These are phyloP conservation scores for Drosophila aff. DNA, from an alignment of 1,140 invertebrate genomes.

Conservation along the genomic window DNA sequence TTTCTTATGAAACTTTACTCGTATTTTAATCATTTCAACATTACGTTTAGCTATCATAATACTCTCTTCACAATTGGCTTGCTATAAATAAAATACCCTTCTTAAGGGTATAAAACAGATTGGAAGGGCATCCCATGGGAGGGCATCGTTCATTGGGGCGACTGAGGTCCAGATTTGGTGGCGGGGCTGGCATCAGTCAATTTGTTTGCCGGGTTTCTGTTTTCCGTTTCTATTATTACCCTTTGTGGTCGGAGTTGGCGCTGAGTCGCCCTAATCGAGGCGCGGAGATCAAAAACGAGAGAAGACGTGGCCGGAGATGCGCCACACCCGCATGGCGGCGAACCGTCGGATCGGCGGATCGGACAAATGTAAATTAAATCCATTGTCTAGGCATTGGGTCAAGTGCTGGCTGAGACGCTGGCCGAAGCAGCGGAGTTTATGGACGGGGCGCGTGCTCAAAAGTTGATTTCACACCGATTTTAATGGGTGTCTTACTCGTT, in stretches of 20 bases:
- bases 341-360: constrained; percentile 51
- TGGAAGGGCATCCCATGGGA: constrained; percentile 38
- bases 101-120: constrained; percentile 14
- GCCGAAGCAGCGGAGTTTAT: constrained; percentile 17
- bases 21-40: not conserved
- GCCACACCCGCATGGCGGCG: constrained; percentile 68
- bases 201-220: constrained; percentile 71
- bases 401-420: constrained; percentile 70
- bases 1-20: not conserved
- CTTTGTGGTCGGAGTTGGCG: constrained; percentile 42
- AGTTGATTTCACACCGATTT: constrained; percentile 60
- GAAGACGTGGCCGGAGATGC: constrained; percentile 68
- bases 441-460: constrained; percentile 61
- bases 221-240: constrained; percentile 59
- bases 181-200: constrained; percentile 69
- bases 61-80: not conserved
- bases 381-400: constrained; percentile 77
- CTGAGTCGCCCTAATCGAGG: constrained; percentile 64
- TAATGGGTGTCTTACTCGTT: constrained; percentile 17
- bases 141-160: constrained; percentile 67
- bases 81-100: not conserved
- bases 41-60: not conserved
- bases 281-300: constrained; percentile 78
- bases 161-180: constrained; percentile 44
- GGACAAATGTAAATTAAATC: constrained; percentile 75